Conservation (phyloP, 2,888 invertebrate species). For the Cinara cedri region DNA sequence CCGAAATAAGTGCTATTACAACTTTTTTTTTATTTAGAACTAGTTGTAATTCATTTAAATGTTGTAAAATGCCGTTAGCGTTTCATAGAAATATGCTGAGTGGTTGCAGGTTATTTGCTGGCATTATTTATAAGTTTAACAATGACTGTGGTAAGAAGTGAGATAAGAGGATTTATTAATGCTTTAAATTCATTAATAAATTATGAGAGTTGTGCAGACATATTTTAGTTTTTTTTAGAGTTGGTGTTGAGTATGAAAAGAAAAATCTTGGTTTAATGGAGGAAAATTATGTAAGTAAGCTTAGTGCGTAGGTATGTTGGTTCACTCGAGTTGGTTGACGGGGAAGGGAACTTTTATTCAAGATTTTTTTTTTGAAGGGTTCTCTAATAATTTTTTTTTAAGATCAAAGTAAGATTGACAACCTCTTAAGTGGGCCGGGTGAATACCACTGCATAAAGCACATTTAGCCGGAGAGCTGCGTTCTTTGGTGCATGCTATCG, state of each 20-base stretch:
- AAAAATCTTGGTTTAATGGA: slow-evolving; percentile 9
- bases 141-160: slow-evolving; percentile 26
- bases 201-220: slow-evolving; percentile 22
- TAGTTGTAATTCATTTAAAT: slow-evolving; percentile 21
- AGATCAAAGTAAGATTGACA: no score
- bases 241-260: slow-evolving; percentile 8
- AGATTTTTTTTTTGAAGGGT: no score
- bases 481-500: no score
- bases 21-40: slow-evolving; percentile 14
- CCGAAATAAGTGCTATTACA: not conserved
- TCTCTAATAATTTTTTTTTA: slow-evolving; percentile 4
- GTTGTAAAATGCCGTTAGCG: not conserved
- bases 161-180: slow-evolving; percentile 13
- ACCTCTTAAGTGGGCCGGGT: no score
- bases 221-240: not conserved
- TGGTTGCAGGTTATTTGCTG: slow-evolving; percentile 8
- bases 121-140: slow-evolving; percentile 1
- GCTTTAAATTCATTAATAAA: slow-evolving; percentile 31
- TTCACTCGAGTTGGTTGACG: not conserved
- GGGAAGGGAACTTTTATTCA: not conserved
- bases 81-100: slow-evolving; percentile 9
- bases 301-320: not conserved
- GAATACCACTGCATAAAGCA: no score
- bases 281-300: slow-evolving; percentile 15
- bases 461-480: no score